Evolutionary conservation across 2,113 vertebrate genomes (phyloP).

Genomic region (Melanerpes formicivorus): DNA sequence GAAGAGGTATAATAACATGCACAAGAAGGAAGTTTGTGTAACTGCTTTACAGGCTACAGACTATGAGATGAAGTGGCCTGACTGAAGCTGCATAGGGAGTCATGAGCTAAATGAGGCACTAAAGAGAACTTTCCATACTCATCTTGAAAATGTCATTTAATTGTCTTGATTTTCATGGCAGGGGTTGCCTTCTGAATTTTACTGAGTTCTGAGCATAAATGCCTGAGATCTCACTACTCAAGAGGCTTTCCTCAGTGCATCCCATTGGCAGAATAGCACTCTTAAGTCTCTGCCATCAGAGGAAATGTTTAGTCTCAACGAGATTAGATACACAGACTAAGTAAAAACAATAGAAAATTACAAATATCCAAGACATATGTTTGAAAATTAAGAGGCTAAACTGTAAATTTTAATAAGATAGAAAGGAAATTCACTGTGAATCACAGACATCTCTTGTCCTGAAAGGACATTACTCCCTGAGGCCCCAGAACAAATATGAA

Average conservation of each 20-base stretch:
- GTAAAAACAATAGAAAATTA: conserved; percentile 45
- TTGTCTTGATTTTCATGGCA: neutral
- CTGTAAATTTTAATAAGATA: conserved; percentile 49
- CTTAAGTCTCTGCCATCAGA: conserved; percentile 10
- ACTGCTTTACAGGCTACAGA: neutral
- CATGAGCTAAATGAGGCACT: neutral
- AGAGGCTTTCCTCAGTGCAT: conserved; percentile 14
- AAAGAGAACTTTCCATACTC: neutral
- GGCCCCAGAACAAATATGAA: conserved; percentile 7
- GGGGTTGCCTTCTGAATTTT: neutral
- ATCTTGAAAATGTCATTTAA: neutral
- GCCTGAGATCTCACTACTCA: neutral
- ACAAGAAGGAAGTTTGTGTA: neutral
- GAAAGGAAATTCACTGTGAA: conserved; percentile 27
- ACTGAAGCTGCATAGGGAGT: neutral
- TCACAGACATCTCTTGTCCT: neutral
- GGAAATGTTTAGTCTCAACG: conserved; percentile 5
- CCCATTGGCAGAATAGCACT: neutral
- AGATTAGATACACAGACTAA: conserved; percentile 34
- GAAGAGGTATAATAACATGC: neutral
- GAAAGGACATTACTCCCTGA: neutral
- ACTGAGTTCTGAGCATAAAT: neutral
- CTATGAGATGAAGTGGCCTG: neutral
- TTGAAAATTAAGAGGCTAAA: conserved; percentile 32
- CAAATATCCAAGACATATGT: conserved; percentile 55